Evolutionary conservation across 2,888 invertebrate species (phyloP), one percentile per base, ranked within the genome.

Genomic region (Autographa pulchrina): DNA sequence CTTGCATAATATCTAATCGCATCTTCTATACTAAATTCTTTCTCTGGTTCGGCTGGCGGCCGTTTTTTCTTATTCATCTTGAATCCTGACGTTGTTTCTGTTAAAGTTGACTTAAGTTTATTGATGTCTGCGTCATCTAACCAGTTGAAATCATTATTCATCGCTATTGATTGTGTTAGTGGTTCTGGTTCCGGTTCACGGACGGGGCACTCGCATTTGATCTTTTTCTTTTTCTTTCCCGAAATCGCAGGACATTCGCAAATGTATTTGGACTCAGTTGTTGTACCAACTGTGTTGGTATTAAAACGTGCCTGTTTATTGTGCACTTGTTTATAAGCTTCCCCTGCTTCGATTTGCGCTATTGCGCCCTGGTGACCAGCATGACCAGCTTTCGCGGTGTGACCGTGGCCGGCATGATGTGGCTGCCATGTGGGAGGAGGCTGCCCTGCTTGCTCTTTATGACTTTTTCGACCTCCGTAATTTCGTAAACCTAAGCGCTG

Each of bases 31-130:
- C 32, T 71, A 38, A 16, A 60, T 31, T 14, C 2, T 52, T 35
- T 14, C 43, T 43, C 9, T 32, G 20, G 16, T 0, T 31, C n/a
- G 18, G 67, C 43, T 11, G 61, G 9, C 2, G 41, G 58, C 68
- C 56, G 86, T 64, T 85, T 87, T 14, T 70, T 73, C 8, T 82
- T 68, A 52, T 80, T 72, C 13, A 92, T 64, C 80, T 84, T 89
- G 61, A 92, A 92, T 20, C 91, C 92, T 7, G 92, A 92, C 0
- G 82, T 86, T 20, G 86, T 88, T 68, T 91, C 87, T 0, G 92
- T 89, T 74, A 88, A 81, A 16, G 88, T 84, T 0, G 92, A 92
- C 48, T 83, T 85, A 35, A 88, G 76, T 81, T 84, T 87, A 18
- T 85, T 75, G 0, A 81, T 70, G 31, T 80, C 70, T 58, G 68